A percentile compares a stretch with the other conserved stretches of the same genome.
phyloP scores from a whole-genome alignment of 2,888 invertebrate genomes.

The Pseudoips prasinana region DNA sequence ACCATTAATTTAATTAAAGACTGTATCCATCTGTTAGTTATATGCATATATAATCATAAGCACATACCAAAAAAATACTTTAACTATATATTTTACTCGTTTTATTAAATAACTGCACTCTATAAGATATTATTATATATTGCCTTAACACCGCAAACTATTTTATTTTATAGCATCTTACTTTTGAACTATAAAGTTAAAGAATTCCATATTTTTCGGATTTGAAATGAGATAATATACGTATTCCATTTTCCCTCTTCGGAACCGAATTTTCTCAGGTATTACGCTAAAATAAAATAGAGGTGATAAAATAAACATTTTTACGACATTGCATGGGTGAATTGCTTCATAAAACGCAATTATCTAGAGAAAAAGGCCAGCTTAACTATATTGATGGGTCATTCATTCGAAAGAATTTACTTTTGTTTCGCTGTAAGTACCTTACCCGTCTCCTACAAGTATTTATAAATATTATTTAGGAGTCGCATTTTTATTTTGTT shows the following conservation, averaged over 20 bases:
- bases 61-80: too few relatives aligned
- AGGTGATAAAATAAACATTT: slow-evolving; percentile 67
- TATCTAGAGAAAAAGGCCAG: slow-evolving; percentile 60
- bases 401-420: slow-evolving; percentile 23
- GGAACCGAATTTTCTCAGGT: slow-evolving; percentile 44
- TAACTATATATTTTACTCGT: too few relatives aligned
- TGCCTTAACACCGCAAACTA: too few relatives aligned
- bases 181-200: neutral
- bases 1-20: too few relatives aligned
- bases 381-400: slow-evolving; percentile 31
- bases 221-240: too few relatives aligned
- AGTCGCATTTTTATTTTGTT: neutral
- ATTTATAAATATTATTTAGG: neutral
- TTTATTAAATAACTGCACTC: too few relatives aligned
- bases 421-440: slow-evolving; percentile 19
- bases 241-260: too few relatives aligned
- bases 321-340: slow-evolving; percentile 64
- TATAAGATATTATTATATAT: too few relatives aligned
- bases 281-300: slow-evolving; percentile 60
- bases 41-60: too few relatives aligned
- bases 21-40: too few relatives aligned
- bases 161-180: neutral
- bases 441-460: neutral
- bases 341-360: slow-evolving; percentile 74
- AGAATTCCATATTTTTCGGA: too few relatives aligned